Percentiles rank a stretch among this genome's conserved stretches.
These are phyloP conservation scores for Sebastes hubbsi DNA, from an alignment of 2,797 vertebrate species.

Conservation along the genomic window DNA sequence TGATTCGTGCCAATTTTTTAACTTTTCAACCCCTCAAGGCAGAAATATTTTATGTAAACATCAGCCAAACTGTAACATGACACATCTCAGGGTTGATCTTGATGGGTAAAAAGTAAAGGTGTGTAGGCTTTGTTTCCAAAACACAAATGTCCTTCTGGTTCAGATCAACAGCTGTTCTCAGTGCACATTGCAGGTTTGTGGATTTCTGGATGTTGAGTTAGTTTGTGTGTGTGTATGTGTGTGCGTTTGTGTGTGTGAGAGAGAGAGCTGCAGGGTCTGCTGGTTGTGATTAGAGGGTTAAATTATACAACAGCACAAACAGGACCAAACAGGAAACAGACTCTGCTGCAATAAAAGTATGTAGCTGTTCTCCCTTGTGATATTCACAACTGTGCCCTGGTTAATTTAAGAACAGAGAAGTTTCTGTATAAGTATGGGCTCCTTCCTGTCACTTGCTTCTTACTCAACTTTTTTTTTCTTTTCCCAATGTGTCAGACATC, in stretches of 20 bases:
- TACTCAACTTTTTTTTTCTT: background rate
- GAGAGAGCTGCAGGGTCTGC: slow-evolving; percentile 18
- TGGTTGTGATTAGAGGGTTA: slow-evolving; percentile 35
- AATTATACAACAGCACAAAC: slow-evolving; percentile 21
- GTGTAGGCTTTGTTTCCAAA: background rate
- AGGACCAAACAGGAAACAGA: background rate
- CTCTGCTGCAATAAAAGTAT: background rate
- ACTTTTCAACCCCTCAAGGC: too few relatives aligned
- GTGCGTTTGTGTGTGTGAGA: background rate
- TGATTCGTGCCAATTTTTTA: background rate
- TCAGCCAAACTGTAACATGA: background rate
- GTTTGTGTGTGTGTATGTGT: background rate
- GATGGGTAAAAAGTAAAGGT: background rate
- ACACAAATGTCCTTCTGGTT: background rate
- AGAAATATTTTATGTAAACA: slow-evolving; percentile 12
- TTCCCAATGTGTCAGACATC: background rate
- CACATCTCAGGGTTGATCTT: background rate
- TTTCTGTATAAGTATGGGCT: slow-evolving; percentile 1
- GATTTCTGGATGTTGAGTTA: background rate
- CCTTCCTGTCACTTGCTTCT: slow-evolving; percentile 49
- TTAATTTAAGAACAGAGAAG: slow-evolving; percentile 42
- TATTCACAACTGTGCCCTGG: background rate
- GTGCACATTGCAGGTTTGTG: background rate
- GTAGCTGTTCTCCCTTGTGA: background rate
- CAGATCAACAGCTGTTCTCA: background rate